Evolutionary conservation across 1,140 invertebrate species (phyloP).

Genomic region (Nixonia krombeini): DNA sequence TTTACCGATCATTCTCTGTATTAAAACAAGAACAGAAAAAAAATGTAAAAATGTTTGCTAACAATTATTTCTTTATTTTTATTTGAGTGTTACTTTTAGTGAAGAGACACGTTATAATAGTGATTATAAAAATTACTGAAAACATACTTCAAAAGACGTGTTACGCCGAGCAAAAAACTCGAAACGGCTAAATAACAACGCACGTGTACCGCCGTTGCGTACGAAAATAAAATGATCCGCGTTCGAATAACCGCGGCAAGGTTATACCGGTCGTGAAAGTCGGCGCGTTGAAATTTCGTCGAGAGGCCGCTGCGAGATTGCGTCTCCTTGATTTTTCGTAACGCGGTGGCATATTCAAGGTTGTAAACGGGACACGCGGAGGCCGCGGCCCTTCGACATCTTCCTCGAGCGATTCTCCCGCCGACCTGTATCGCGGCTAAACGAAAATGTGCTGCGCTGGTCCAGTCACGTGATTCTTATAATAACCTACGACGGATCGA

Average conservation of each 20-base stretch:
- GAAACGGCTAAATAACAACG: neutral
- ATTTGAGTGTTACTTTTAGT: too few relatives aligned
- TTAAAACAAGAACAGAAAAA: too few relatives aligned
- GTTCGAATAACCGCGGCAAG: conserved; percentile 40
- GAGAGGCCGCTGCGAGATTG: conserved; percentile 20
- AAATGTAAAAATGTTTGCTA: too few relatives aligned
- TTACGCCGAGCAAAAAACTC: neutral
- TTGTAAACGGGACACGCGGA: conserved; percentile 21
- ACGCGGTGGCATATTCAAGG: conserved; percentile 37
- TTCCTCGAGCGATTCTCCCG: conserved; percentile 11
- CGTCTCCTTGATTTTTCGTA: conserved; percentile 51
- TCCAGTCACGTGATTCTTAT: neutral
- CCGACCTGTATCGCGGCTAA: neutral
- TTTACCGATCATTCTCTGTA: too few relatives aligned
- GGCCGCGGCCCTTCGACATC: neutral
- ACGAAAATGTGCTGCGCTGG: neutral
- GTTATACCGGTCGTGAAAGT: conserved; percentile 62
- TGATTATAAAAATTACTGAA: too few relatives aligned
- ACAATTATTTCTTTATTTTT: too few relatives aligned
- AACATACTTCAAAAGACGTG: neutral
- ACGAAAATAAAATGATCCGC: conserved; percentile 55
- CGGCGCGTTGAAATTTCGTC: conserved; percentile 50
- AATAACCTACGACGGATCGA: neutral
- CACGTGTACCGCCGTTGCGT: conserved; percentile 13
- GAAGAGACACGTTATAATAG: too few relatives aligned